Percentiles rank a stretch among this genome's conserved stretches.
Conservation (phyloP, 1,140 invertebrate species). For the Zaprionus davidi region DNA sequence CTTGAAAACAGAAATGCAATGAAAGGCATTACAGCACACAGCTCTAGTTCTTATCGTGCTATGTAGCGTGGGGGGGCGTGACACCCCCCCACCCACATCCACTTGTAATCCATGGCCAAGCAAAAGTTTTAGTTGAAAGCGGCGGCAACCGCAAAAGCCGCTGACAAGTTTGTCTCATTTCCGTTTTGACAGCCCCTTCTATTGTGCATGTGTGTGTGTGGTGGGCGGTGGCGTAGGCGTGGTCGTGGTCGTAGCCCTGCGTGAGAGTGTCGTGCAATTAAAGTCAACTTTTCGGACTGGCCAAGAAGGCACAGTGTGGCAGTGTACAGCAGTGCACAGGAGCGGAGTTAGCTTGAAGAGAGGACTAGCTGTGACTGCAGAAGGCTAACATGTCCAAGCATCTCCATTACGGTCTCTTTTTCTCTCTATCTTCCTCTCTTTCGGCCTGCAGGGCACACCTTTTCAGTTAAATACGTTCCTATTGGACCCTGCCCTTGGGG, state of each 20-base stretch:
- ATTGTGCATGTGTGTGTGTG: conserved; percentile 6
- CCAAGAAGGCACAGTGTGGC: neutral
- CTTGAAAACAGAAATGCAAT: conserved; percentile 43
- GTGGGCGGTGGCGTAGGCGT: neutral
- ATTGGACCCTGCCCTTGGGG: neutral
- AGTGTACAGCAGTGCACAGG: neutral
- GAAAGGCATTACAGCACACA: conserved; percentile 37
- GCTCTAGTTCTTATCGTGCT: conserved; percentile 15
- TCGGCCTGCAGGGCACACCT: neutral
- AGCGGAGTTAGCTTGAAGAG: neutral
- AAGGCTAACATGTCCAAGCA: neutral
- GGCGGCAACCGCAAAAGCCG: conserved; percentile 45
- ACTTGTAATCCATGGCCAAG: conserved; percentile 20
- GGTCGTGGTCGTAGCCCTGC: neutral
- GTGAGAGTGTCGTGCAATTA: conserved; percentile 61
- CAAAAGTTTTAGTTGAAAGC: conserved; percentile 25
- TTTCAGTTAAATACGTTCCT: neutral
- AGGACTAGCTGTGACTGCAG: neutral
- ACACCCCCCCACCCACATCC: neutral
- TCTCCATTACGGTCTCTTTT: neutral
- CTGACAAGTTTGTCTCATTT: conserved; percentile 72
- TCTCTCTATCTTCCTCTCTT: neutral
- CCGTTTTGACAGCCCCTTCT: conserved; percentile 52
- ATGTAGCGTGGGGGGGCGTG: neutral
- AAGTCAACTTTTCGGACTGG: conserved; percentile 56